phyloP scores from a whole-genome alignment of 2,888 invertebrate species.

The Encarsia formosa region DNA sequence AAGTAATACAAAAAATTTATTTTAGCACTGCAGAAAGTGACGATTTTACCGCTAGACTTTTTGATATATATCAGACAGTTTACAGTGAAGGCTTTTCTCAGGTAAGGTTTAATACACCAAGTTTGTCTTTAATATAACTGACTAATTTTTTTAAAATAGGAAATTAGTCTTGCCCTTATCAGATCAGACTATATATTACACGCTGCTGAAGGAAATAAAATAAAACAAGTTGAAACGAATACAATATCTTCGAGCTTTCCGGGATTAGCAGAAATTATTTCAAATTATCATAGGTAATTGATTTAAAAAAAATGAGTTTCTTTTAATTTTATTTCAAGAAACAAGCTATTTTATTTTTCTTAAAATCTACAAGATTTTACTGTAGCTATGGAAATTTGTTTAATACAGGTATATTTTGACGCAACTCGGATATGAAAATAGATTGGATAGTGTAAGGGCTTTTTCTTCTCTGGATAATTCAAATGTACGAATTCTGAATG shows the following conservation, averaged over 20 bases:
- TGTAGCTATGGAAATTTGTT: not conserved
- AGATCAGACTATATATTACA: constrained; percentile 91
- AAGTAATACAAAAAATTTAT: constrained; percentile 33
- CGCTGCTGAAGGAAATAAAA: constrained; percentile 57
- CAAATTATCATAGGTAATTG: constrained; percentile 80
- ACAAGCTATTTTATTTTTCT: no score
- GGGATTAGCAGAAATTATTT: constrained; percentile 75
- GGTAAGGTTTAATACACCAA: constrained; percentile 55
- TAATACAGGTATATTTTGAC: constrained; percentile 68
- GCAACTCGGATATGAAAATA: constrained; percentile 65
- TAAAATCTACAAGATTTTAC: not conserved
- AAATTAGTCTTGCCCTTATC: constrained; percentile 75
- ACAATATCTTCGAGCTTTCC: constrained; percentile 95
- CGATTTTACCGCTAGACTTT: constrained; percentile 79
- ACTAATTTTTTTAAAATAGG: constrained; percentile 57
- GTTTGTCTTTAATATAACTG: not conserved
- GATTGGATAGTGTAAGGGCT: constrained; percentile 66
- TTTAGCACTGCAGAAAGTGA: constrained; percentile 78
- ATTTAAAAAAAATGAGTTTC: constrained; percentile 21
- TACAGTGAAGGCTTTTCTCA: constrained; percentile 73
- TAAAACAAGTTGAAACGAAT: constrained; percentile 96
- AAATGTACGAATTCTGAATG: not conserved
- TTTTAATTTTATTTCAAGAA: not conserved
- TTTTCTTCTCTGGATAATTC: not conserved
- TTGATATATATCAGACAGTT: constrained; percentile 78